Percentiles rank a stretch among this genome's conserved stretches.
These are phyloP conservation scores for Mustelus asterias DNA, from an alignment of 2,113 vertebrate species.

Conservation along the genomic window DNA sequence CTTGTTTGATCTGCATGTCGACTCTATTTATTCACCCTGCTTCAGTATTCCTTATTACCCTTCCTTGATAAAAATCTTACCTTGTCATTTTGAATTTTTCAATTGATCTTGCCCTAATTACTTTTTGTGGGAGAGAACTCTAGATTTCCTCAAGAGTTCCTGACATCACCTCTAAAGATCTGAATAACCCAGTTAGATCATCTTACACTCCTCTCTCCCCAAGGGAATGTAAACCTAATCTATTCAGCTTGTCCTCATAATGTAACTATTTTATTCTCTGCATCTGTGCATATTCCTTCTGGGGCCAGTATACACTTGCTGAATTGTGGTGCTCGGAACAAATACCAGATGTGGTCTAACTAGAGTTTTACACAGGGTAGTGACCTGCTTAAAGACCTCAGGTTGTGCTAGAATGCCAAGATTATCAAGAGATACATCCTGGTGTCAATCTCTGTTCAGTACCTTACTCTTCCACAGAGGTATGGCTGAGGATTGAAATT, in stretches of 20 bases:
- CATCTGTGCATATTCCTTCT: not conserved
- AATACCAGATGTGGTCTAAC: not conserved
- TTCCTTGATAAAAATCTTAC: not conserved
- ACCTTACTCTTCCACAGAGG: not conserved
- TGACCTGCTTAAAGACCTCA: not conserved
- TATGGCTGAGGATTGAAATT: not conserved
- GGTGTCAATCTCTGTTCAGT: not conserved
- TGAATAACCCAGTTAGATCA: too few species aligned
- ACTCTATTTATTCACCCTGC: not conserved
- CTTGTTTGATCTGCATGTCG: not conserved
- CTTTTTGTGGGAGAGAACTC: too few species aligned
- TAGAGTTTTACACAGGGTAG: not conserved
- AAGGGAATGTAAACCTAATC: not conserved
- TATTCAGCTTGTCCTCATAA: not conserved
- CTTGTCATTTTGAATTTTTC: too few species aligned
- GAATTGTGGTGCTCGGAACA: not conserved
- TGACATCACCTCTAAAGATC: not conserved
- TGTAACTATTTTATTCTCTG: not conserved
- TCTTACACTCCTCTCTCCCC: too few species aligned
- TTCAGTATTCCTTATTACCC: not conserved
- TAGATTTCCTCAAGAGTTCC: too few species aligned
- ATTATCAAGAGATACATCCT: not conserved
- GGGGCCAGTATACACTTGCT: not conserved
- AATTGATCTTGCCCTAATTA: too few species aligned
- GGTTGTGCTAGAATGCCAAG: not conserved